These are phyloP conservation scores for Himalopsyche phryganea DNA, from an alignment of 1,140 invertebrate genomes.

Conservation along the genomic window DNA sequence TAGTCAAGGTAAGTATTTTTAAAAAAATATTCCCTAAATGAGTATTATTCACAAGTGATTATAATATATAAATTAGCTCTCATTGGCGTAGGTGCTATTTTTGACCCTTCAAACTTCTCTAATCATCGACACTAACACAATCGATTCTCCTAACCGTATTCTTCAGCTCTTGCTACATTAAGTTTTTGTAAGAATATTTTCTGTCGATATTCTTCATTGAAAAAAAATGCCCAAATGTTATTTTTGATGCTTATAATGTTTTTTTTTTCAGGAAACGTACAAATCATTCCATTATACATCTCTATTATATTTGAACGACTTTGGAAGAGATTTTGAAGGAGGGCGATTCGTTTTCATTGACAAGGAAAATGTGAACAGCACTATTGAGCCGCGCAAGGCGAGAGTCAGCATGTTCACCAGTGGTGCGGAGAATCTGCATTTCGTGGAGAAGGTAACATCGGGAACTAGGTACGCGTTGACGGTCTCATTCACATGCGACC, in stretches of 20 bases:
- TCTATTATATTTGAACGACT: slow-evolving; percentile 75
- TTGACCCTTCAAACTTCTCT: no score
- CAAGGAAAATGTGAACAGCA: slow-evolving; percentile 61
- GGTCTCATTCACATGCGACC: slow-evolving; percentile 82
- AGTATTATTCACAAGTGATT: no score
- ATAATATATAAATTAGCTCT: no score
- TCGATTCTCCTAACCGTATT: no score
- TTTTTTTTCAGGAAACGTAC: slow-evolving; percentile 70
- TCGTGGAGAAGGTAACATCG: slow-evolving; percentile 73
- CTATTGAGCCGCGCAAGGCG: slow-evolving; percentile 74
- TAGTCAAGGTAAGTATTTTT: no score
- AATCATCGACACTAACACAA: no score
- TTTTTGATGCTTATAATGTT: slow-evolving; percentile 11
- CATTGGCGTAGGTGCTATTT: no score
- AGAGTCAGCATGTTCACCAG: slow-evolving; percentile 83
- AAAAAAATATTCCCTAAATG: no score
- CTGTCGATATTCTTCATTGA: no score
- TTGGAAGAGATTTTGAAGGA: slow-evolving; percentile 71
- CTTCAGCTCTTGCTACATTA: no score
- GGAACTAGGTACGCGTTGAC: slow-evolving; percentile 77
- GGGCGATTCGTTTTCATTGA: slow-evolving; percentile 83
- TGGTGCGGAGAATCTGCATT: slow-evolving; percentile 79
- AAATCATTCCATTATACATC: slow-evolving; percentile 83
- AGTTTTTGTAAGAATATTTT: no score
- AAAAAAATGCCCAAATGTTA: no score